These are phyloP conservation scores for Cylas formicarius DNA, from an alignment of 1,140 invertebrate genomes.

Conservation along the genomic window DNA sequence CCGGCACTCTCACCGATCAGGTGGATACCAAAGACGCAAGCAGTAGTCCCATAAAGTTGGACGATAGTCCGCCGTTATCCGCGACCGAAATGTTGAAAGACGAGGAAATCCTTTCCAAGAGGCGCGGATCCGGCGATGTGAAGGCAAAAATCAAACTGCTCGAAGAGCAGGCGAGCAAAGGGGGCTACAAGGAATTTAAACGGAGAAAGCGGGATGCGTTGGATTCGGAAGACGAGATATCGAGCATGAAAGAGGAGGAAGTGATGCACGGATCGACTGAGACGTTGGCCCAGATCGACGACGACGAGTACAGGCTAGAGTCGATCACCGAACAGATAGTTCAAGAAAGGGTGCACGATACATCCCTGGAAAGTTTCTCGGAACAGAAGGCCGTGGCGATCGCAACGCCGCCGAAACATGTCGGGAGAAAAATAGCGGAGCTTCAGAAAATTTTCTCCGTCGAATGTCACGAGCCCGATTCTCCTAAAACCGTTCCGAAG, in stretches of 20 bases:
- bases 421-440: constrained; percentile 45
- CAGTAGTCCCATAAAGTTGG: constrained; percentile 43
- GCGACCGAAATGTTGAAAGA: constrained; percentile 29
- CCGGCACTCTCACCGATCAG: constrained; percentile 44
- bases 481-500: not conserved
- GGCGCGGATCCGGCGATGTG: constrained; percentile 44
- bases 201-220: constrained; percentile 31
- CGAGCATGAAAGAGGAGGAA: constrained; percentile 40
- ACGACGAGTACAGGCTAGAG: constrained; percentile 32
- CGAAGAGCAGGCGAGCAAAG: constrained; percentile 41
- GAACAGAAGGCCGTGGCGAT: constrained; percentile 10
- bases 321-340: constrained; percentile 19
- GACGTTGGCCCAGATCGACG: constrained; percentile 39
- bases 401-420: constrained; percentile 34
- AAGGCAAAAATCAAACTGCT: constrained; percentile 43
- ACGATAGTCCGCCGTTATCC: constrained; percentile 28
- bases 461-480: constrained; percentile 9
- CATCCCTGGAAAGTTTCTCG: constrained; percentile 12
- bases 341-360: constrained; percentile 18
- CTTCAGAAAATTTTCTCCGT: constrained; percentile 43
- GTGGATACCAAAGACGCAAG: constrained; percentile 45
- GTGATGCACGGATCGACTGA: constrained; percentile 35
- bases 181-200: constrained; percentile 28
- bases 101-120: constrained; percentile 35
- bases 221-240: constrained; percentile 41